These are phyloP conservation scores for Drosophila asahinai DNA, from an alignment of 1,140 invertebrate genomes.

Conservation along the genomic window DNA sequence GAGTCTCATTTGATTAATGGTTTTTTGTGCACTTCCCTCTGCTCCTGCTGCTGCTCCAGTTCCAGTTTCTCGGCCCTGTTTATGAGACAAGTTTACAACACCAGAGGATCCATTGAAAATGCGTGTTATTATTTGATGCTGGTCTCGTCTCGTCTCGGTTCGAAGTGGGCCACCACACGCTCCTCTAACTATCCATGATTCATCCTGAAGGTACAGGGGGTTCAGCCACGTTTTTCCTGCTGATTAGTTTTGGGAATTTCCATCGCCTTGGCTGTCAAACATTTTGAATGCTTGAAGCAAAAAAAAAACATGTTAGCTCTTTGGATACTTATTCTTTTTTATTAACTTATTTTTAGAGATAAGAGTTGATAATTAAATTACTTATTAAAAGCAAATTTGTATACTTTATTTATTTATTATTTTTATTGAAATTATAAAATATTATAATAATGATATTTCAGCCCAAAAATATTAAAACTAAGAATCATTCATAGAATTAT, in stretches of 20 bases:
- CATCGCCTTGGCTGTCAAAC: constrained; percentile 65
- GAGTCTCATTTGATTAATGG: constrained; percentile 74
- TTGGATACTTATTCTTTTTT: neutral
- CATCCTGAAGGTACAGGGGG: constrained; percentile 28
- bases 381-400: too few species aligned
- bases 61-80: constrained; percentile 25
- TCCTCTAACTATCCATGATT: constrained; percentile 46
- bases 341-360: neutral
- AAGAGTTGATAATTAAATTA: too few species aligned
- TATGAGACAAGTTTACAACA: constrained; percentile 73
- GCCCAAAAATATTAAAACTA: too few species aligned
- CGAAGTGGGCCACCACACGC: constrained; percentile 22
- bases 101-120: constrained; percentile 59
- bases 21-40: constrained; percentile 54
- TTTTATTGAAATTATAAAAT: too few species aligned
- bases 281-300: constrained; percentile 39
- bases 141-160: neutral
- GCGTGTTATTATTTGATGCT: constrained; percentile 64
- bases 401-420: too few species aligned
- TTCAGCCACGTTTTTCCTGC: constrained; percentile 52
- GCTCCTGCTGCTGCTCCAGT: neutral
- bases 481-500: too few species aligned
- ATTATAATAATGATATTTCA: too few species aligned
- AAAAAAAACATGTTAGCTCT: neutral
- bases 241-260: constrained; percentile 80